Conservation (phyloP, 2,888 invertebrate genomes). For the Schrankia costaestrigalis region DNA sequence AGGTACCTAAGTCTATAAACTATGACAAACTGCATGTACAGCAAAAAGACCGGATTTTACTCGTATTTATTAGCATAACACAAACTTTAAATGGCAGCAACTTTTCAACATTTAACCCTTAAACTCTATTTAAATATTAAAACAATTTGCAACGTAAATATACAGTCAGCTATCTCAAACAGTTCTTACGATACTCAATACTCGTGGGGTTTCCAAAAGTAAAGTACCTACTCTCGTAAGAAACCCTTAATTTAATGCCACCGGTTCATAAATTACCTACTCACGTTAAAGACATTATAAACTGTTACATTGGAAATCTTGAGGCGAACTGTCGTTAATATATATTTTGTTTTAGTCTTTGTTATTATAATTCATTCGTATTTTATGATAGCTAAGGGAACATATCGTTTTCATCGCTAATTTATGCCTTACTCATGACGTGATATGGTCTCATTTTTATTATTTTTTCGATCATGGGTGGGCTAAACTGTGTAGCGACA, state of each 20-base stretch:
- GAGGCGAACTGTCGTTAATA: conserved; percentile 33
- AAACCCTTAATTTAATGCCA: conserved; percentile 51
- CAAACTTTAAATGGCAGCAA: no score
- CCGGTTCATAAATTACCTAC: conserved; percentile 61
- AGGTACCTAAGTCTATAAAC: no score
- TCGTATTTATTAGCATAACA: no score
- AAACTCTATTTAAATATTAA: no score
- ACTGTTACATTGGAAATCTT: conserved; percentile 30
- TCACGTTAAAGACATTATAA: conserved; percentile 51
- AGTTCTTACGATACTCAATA: conserved; percentile 38
- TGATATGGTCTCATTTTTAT: conserved; percentile 51
- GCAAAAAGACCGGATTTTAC: no score
- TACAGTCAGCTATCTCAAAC: no score
- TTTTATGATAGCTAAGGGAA: conserved; percentile 54
- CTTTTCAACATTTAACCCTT: no score
- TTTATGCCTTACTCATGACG: conserved; percentile 58
- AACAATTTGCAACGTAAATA: no score
- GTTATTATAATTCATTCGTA: conserved; percentile 60
- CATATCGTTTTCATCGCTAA: conserved; percentile 62
- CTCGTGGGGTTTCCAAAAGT: conserved; percentile 36
- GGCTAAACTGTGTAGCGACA: conserved; percentile 41
- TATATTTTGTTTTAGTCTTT: conserved; percentile 60
- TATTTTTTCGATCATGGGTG: conserved; percentile 61
- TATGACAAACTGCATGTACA: no score
- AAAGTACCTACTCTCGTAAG: conserved; percentile 39